phyloP scores from a whole-genome alignment of 2,797 vertebrate species.

The Microchirus variegatus region DNA sequence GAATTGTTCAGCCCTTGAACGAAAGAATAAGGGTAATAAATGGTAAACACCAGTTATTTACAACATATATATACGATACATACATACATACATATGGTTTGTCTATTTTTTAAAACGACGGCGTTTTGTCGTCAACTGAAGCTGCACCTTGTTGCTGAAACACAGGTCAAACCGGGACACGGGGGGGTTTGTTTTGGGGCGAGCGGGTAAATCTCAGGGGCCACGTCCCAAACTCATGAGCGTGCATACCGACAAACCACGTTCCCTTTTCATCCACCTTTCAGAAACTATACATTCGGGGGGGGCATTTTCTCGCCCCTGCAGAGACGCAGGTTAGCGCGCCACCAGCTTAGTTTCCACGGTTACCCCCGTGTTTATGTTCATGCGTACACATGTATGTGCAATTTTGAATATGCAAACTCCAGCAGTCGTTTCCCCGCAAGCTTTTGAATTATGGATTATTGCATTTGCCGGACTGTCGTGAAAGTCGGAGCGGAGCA shows the following conservation, averaged over 20 bases:
- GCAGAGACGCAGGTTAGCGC: slow-evolving; percentile 54
- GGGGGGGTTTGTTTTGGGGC: slow-evolving; percentile 50
- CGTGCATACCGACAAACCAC: slow-evolving; percentile 36
- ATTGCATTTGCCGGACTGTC: slow-evolving; percentile 40
- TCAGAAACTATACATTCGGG: slow-evolving; percentile 13
- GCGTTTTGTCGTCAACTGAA: background rate
- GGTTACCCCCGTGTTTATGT: slow-evolving; percentile 58
- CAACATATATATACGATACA: no score
- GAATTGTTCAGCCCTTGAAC: no score
- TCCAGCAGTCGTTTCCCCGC: slow-evolving; percentile 36
- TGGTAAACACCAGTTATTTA: no score
- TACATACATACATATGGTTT: background rate
- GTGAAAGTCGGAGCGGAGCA: slow-evolving; percentile 33
- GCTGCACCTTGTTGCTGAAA: background rate
- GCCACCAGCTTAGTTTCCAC: slow-evolving; percentile 54
- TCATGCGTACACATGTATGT: slow-evolving; percentile 26
- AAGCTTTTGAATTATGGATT: slow-evolving; percentile 65
- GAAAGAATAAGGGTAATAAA: no score
- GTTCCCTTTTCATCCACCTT: slow-evolving; percentile 39
- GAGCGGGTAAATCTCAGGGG: slow-evolving; percentile 22
- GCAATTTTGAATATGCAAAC: slow-evolving; percentile 50
- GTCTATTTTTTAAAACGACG: background rate
- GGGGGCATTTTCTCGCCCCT: slow-evolving; percentile 23
- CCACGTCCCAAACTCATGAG: slow-evolving; percentile 40
- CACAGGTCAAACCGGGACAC: slow-evolving; percentile 35